Conservation (phyloP, 1,140 invertebrate species). For the Calliopsis andreniformis region DNA sequence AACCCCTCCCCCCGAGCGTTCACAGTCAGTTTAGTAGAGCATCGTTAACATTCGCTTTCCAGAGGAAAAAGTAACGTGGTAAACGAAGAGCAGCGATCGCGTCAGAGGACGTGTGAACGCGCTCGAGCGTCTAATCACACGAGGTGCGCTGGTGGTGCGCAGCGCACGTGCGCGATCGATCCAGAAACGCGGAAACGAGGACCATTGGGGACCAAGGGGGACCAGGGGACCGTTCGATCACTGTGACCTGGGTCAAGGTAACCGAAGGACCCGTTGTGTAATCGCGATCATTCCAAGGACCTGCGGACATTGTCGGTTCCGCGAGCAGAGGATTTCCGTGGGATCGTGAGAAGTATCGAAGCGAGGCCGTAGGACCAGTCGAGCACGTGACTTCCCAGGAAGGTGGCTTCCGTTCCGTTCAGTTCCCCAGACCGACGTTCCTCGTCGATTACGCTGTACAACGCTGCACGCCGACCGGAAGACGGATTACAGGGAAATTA, state of each 20-base stretch:
- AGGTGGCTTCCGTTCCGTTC: conserved; percentile 45
- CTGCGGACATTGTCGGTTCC: conserved; percentile 3
- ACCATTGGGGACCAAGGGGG: too few species aligned
- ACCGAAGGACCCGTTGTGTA: conserved; percentile 28
- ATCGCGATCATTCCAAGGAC: conserved; percentile 9
- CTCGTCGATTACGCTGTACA: conserved; percentile 24
- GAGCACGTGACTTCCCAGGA: conserved; percentile 57
- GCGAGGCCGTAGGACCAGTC: conserved; percentile 56
- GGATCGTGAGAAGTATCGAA: conserved; percentile 66
- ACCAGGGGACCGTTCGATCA: conserved; percentile 29
- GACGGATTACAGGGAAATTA: conserved; percentile 30
- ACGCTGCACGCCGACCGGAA: background rate
- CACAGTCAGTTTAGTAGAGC: too few species aligned
- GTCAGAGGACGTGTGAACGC: conserved; percentile 39
- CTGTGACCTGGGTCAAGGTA: conserved; percentile 55
- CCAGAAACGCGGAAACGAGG: conserved; percentile 13
- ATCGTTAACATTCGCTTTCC: conserved; percentile 6
- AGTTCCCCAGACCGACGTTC: conserved; percentile 3
- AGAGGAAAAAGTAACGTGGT: background rate
- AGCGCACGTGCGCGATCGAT: conserved; percentile 14
- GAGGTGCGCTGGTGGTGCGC: background rate
- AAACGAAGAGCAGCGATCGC: background rate
- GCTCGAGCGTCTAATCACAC: conserved; percentile 31
- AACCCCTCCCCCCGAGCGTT: too few species aligned
- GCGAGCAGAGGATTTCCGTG: conserved; percentile 33